Percentiles rank a stretch among this genome's conserved stretches.
Conservation (phyloP, 1,140 invertebrate species). For the Microplitis demolitor region DNA sequence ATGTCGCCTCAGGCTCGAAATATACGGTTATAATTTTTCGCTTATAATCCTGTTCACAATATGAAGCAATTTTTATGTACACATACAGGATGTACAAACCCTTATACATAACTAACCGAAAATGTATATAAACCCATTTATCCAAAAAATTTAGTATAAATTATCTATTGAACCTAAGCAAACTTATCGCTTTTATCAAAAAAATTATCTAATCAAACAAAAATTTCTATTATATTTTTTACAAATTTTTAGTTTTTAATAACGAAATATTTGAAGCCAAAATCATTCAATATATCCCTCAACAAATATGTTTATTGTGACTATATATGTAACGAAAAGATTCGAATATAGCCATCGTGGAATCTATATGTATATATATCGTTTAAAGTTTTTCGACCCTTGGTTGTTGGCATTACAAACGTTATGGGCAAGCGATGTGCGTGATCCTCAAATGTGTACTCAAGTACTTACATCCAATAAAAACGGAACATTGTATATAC, state of each 20-base stretch:
- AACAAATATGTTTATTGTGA: not conserved
- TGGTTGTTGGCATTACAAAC: slow-evolving; percentile 16
- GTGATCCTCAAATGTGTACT: slow-evolving; percentile 23
- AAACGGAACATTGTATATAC: not conserved
- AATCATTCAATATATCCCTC: not conserved
- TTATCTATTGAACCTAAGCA: slow-evolving; percentile 15
- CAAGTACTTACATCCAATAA: slow-evolving; percentile 33
- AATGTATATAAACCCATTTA: not conserved
- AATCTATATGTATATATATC: not conserved
- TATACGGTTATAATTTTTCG: slow-evolving; percentile 32
- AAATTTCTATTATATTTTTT: not conserved
- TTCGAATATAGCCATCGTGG: not conserved
- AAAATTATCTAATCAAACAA: slow-evolving; percentile 1
- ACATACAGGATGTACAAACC: not conserved
- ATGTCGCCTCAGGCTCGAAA: slow-evolving; percentile 11
- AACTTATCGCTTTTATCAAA: slow-evolving; percentile 10
- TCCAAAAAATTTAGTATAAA: not conserved
- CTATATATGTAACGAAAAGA: not conserved
- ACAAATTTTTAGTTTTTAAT: too few relatives aligned
- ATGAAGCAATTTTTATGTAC: not conserved
- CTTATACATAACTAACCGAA: not conserved
- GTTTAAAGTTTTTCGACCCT: slow-evolving; percentile 8
- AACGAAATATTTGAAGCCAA: slow-evolving; percentile 3
- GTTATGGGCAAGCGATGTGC: slow-evolving; percentile 10
- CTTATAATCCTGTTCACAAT: slow-evolving; percentile 25